Base-by-base conservation (phyloP, 2,797 vertebrate genomes). In the Pangasius djambal region DNA sequence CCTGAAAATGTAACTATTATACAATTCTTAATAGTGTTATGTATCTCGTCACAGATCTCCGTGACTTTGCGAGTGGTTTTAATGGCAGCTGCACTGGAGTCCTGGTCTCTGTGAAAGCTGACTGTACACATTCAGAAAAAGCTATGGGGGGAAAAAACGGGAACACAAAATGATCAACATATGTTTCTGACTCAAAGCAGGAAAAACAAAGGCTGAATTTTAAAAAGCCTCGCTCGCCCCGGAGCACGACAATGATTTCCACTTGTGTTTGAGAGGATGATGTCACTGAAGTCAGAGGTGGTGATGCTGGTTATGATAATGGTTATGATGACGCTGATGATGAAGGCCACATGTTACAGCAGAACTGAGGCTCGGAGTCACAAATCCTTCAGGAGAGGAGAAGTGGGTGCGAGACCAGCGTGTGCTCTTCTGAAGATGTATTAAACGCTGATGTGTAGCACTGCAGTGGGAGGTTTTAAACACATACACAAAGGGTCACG, bases 71-170 rank as follows among this genome's bases (percentile, higher is more conserved):
- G 22, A 37, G 10, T 61, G 37, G 12, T n/a, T 61, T 83, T 25
- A 59, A 44, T 28, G 57, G 4, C 34, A 5, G 13, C 48, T 9
- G 15, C 10, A 9, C 69, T 93, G 93, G 91, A 90, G 91, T 95
- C 93, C 91, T 93, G 59, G 69, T 61, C 69, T 87, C 92, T 93
- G 93, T 93, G 92, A 93, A 92, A 34, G n/a, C 63, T 85, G 92
- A 87, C 92, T 93, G 93, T 95, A 94, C 94, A 93, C 94, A 95
- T 95, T 93, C 93, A 94, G 94, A 93, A 95, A 44, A 95, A 94
- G 93, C 89, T 90, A 92, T 88, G 86, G 90, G 67, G 91, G 52
- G 52, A 86, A 89, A 88, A 77, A 86, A 37, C 57, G 12, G 83
- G 65, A 59, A 82, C 44, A 69, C 61, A 70, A 82, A 87, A 81